Conservation (phyloP, 2,888 invertebrate genomes). For the Lasius platythorax region DNA sequence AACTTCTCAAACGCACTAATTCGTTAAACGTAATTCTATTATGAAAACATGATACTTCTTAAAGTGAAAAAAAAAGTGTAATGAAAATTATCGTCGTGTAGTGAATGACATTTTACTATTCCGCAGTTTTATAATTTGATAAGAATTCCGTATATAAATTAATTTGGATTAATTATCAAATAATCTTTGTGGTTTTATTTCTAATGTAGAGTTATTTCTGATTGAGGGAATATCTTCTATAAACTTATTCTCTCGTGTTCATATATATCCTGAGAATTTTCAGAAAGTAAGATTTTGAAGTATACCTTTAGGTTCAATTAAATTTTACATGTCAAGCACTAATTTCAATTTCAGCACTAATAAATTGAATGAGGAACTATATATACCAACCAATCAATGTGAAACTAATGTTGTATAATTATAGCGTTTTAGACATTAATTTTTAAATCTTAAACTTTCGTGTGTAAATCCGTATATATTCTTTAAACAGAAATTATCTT, state of each 20-base stretch:
- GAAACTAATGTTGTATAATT: not conserved
- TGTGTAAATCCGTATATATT: not conserved
- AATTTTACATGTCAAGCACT: not conserved
- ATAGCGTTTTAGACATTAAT: not conserved
- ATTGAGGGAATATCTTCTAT: not conserved
- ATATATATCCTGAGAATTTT: not conserved
- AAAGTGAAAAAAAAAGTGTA: not conserved
- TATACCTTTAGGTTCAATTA: no score
- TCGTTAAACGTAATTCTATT: constrained; percentile 9
- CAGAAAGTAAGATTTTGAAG: not conserved
- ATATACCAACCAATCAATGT: not conserved
- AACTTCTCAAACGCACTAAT: constrained; percentile 17
- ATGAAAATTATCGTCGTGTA: not conserved
- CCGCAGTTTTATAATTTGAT: not conserved
- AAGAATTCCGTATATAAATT: not conserved
- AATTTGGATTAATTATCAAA: not conserved
- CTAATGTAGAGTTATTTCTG: not conserved
- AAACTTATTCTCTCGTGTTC: not conserved
- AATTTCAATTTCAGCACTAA: not conserved
- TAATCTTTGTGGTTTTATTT: not conserved
- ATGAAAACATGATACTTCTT: constrained; percentile 6
- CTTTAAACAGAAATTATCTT: constrained; percentile 22
- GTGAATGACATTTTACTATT: not conserved
- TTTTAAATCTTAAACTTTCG: not conserved
- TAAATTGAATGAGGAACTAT: not conserved